Conservation (phyloP, 2,797 vertebrate genomes). For the Diceros bicornis region DNA sequence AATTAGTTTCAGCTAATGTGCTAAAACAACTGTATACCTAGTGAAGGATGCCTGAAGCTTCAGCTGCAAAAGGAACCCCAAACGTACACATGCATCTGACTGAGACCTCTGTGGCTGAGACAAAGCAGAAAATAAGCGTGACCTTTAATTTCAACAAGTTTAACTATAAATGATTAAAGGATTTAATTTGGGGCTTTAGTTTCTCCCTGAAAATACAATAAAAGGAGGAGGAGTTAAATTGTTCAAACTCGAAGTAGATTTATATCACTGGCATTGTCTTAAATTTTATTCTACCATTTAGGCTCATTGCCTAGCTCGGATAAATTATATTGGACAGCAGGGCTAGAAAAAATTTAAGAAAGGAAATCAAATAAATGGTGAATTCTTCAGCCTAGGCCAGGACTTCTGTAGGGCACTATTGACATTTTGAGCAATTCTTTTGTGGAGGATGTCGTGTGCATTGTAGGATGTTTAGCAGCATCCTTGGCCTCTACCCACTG, state of each 20-base stretch:
- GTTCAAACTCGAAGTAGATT: constrained; percentile 31
- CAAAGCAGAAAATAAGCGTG: not conserved
- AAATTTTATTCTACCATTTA: not conserved
- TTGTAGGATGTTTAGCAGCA: not conserved
- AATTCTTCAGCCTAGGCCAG: not conserved
- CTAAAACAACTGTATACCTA: not conserved
- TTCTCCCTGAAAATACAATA: constrained; percentile 40
- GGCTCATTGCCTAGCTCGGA: not conserved
- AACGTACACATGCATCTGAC: not conserved
- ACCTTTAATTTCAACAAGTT: not conserved
- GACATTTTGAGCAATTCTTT: not conserved
- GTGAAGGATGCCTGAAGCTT: not conserved
- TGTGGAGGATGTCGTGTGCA: not conserved
- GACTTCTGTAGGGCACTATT: not conserved
- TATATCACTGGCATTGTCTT: not conserved
- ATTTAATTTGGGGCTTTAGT: not conserved
- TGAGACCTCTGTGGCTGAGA: not conserved
- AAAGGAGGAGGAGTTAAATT: not conserved
- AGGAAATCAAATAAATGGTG: constrained; percentile 30
- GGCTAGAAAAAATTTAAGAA: not conserved
- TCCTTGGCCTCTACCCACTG: not conserved
- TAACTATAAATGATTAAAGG: not conserved
- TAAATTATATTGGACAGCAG: not conserved
- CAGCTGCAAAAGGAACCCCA: not conserved
- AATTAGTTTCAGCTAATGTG: not conserved